phyloP scores from a whole-genome alignment of 2,888 invertebrate species.

The Aleiodes leptofemur region DNA sequence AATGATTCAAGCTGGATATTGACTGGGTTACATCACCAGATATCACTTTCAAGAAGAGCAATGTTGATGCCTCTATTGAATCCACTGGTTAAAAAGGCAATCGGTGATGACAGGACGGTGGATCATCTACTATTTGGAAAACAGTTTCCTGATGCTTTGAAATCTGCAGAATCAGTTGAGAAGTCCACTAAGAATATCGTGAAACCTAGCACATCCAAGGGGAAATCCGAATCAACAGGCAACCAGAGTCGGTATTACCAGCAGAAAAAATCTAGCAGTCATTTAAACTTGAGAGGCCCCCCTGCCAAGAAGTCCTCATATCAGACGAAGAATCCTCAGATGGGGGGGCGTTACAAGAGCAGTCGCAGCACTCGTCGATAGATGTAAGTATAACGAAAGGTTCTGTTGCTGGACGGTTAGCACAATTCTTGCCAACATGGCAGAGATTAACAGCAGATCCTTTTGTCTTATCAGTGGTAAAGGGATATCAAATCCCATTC shows the following conservation, averaged over 20 bases:
- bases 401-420: conserved; percentile 1
- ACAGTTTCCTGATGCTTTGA: background rate
- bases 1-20: too few species aligned
- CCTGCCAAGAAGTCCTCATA: background rate
- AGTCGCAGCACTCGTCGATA: background rate
- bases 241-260: background rate
- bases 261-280: background rate
- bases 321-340: background rate
- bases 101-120: too few species aligned
- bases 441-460: background rate
- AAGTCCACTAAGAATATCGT: background rate
- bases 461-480: conserved; percentile 2
- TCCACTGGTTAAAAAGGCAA: too few species aligned
- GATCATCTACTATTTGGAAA: too few species aligned
- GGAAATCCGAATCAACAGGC: background rate
- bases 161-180: background rate
- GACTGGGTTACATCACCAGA: too few species aligned
- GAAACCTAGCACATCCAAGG: background rate
- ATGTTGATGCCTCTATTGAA: too few species aligned
- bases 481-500: background rate
- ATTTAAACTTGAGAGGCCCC: background rate
- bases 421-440: background rate
- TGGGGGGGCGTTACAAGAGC: background rate
- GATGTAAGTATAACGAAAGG: background rate
- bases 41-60: too few species aligned